A percentile compares a stretch with the other conserved stretches of the same genome.
phyloP scores from a whole-genome alignment of 2,113 vertebrate species.

The Corythaixoides concolor region DNA sequence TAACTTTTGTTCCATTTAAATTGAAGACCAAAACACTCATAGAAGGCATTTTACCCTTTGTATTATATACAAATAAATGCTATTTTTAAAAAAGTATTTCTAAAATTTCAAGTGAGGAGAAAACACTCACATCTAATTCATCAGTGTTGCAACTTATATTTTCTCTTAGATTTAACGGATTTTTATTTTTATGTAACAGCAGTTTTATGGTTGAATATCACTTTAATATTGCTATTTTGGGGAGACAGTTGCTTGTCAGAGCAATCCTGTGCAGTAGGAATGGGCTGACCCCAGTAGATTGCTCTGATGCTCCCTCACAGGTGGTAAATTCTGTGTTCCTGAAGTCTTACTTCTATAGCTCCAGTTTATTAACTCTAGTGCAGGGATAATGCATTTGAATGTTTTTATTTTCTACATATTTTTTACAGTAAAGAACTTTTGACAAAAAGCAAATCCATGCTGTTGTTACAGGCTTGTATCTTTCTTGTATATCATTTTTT shows the following conservation, averaged over 20 bases:
- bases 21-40: neutral
- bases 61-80: neutral
- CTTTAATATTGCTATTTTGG: neutral
- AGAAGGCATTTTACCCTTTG: neutral
- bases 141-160: neutral
- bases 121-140: neutral
- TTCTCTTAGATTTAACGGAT: neutral
- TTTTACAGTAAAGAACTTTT: neutral
- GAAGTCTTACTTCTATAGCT: neutral
- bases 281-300: slow-evolving; percentile 57
- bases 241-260: neutral
- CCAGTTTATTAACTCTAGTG: neutral
- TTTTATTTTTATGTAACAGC: neutral
- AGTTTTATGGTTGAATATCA: neutral
- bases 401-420: neutral
- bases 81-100: neutral
- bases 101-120: neutral
- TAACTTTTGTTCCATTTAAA: neutral
- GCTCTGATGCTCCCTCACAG: slow-evolving; percentile 45
- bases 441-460: neutral
- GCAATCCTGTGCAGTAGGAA: neutral
- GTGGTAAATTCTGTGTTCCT: neutral
- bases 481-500: neutral
- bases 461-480: neutral
- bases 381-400: neutral